Base-by-base conservation (phyloP, 2,888 invertebrate genomes). In the Eupithecia tripunctaria region DNA sequence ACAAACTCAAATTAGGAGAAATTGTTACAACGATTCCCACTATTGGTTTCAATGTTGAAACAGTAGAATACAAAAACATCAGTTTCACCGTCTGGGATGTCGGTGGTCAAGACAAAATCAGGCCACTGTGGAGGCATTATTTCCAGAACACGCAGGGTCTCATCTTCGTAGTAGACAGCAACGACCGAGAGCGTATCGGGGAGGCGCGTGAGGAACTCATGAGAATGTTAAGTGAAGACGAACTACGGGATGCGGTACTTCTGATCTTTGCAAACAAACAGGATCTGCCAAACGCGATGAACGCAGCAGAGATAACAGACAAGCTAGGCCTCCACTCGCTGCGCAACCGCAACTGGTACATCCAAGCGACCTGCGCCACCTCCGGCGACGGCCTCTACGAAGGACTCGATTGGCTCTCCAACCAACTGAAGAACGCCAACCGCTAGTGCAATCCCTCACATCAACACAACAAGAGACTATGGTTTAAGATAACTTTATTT, bases 241-340 rank as follows among this genome's bases (percentile, higher is more conserved):
- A 99, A 95, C 96, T 99, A 84, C 97, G 99, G 95, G 99, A 99
- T 97, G 99, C 99, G 82, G 99, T 99, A 85, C 96, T 99, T 88
- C 96, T 99, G 89, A 99, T 99, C 94, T 99, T 99, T 95, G 99
- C 99, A 91, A 99, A 99, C 96, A 99, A 99, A 97, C 99, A 99
- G 98, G 99, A 99, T 96, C 96, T 99, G 96, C 99, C 99, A 88
- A 99, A 99, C 95, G 99, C 99, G 85, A 99, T 99, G 99, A 99
- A 99, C 94, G 99, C 99, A 81, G 99, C 99, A 79, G 99, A 99
- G 96, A 99, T 99, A 85, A 99, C 99, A 86, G 99, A 99, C 95
- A 99, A 99, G 96, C 96, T 99, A 91, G 99, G 99, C 80, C 96
- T 99, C 92, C 99, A 99, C 95, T 98, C 98, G 89, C 96, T 99